These are phyloP conservation scores for Lycaena phlaeas DNA, from an alignment of 2,888 invertebrate genomes.

Conservation along the genomic window DNA sequence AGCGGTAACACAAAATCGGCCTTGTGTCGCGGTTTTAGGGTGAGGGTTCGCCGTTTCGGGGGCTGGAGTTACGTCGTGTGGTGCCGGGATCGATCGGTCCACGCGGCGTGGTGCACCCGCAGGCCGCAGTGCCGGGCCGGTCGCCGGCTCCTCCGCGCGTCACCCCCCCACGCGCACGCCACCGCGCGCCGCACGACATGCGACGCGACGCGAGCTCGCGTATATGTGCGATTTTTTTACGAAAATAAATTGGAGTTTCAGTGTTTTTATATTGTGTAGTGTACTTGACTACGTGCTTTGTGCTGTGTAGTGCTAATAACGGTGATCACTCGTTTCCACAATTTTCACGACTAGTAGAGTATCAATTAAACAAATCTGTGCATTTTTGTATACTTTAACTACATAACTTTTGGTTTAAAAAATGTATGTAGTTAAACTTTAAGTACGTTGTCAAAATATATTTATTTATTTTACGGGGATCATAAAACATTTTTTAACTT, in stretches of 20 bases:
- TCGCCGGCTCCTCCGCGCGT: constrained; percentile 48
- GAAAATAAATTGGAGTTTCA: constrained; percentile 10
- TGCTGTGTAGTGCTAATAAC: constrained; percentile 12
- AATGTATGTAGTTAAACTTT: no score
- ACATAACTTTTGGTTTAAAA: no score
- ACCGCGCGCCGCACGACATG: constrained; percentile 48
- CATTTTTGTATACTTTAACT: no score
- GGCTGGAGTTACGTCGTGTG: constrained; percentile 41
- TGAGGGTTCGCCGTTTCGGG: constrained; percentile 26
- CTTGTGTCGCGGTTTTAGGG: constrained; percentile 22
- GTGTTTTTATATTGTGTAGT: constrained; percentile 9
- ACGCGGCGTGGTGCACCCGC: constrained; percentile 55
- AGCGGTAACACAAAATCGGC: constrained; percentile 21
- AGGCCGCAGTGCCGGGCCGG: constrained; percentile 65
- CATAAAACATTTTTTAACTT: no score
- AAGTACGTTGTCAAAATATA: no score
- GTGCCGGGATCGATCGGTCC: constrained; percentile 36
- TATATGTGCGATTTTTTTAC: constrained; percentile 33
- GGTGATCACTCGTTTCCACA: constrained; percentile 13
- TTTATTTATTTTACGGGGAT: no score
- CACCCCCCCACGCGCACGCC: constrained; percentile 30
- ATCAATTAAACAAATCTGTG: no score
- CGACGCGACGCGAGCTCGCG: constrained; percentile 50
- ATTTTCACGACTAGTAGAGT: no score
- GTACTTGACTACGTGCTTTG: constrained; percentile 8